Base-by-base conservation (phyloP, 2,113 vertebrate genomes). In the Hiodon alosoides region DNA sequence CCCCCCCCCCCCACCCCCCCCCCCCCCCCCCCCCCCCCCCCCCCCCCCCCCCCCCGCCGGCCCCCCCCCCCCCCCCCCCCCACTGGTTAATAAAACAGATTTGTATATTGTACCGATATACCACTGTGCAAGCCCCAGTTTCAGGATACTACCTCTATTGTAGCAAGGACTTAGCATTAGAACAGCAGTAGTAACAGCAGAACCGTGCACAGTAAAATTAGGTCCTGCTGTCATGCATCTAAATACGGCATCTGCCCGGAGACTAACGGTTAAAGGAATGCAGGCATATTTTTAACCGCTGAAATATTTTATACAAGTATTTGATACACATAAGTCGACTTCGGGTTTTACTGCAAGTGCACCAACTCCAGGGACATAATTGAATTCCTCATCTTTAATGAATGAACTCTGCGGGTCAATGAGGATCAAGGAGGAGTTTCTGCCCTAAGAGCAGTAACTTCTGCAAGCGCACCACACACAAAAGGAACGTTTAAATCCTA, bases 171-270 rank as follows among this genome's bases (percentile, higher is more conserved):
- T 31, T 31, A 31, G 31, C 1, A 31, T 31, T 31, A 31, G 31
- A 31, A 31, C 31, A 31, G 31, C 31, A 31, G 31, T 31, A 31
- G 31, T 31, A 31, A 31, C 31, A 16, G 57, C 8, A 13, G 16
- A 70, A 8, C 10, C 13, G 69, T 57, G 69, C 53, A 55, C 13
- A 57, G 53, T 57, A 70, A 57, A 57, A 70, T 4, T 9, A n/a
- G 69, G 52, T 16, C 66, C 8, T 14, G 52, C 68, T 17, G 68
- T 55, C 52, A 69, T 69, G 50, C 4, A n/a, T 55, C 68, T 69
- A 52, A 55, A 69, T 54, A 69, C 51, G 55, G 68, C 53, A 11
- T 4, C 68, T 69, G 68, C 52, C 51, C 55, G 52, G 68, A 50
- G 17, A 71, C 70, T 31, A 1, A 31, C 31, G 31, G 31, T 31